Percentiles rank a stretch among this genome's conserved stretches.
These are phyloP conservation scores for Agrochola lychnidis DNA, from an alignment of 2,888 invertebrate species.

Conservation along the genomic window DNA sequence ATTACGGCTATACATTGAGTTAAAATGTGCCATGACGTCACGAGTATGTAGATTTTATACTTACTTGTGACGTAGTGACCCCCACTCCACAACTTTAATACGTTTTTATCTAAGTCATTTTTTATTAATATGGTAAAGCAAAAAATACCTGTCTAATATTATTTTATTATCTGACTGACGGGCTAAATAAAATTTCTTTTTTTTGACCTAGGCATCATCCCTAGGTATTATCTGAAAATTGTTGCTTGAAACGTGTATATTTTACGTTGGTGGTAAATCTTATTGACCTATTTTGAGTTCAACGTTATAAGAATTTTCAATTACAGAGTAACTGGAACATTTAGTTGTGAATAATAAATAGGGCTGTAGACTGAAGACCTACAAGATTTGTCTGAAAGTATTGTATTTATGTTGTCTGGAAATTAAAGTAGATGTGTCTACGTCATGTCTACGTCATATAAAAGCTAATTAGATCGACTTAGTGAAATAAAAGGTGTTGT, in stretches of 20 bases:
- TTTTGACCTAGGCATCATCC: too few relatives aligned
- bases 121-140: too few relatives aligned
- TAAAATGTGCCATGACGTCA: too few relatives aligned
- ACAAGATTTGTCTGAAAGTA: background rate
- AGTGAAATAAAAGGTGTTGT: background rate
- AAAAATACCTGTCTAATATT: too few relatives aligned
- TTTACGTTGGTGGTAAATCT: background rate
- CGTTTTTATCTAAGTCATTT: too few relatives aligned
- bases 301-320: background rate
- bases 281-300: background rate
- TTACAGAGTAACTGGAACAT: background rate
- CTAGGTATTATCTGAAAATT: background rate
- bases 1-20: too few relatives aligned
- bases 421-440: background rate
- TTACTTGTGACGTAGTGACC: too few relatives aligned
- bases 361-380: slow-evolving; percentile 4
- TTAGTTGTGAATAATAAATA: slow-evolving; percentile 11
- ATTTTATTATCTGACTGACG: too few relatives aligned
- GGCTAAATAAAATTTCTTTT: too few relatives aligned
- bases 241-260: slow-evolving; percentile 2
- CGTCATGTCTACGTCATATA: background rate
- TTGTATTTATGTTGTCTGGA: slow-evolving; percentile 7
- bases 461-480: background rate
- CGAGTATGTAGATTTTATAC: too few relatives aligned
- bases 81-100: too few relatives aligned